phyloP scores from a whole-genome alignment of 2,113 vertebrate genomes.

The Oncorhynchus keta region DNA sequence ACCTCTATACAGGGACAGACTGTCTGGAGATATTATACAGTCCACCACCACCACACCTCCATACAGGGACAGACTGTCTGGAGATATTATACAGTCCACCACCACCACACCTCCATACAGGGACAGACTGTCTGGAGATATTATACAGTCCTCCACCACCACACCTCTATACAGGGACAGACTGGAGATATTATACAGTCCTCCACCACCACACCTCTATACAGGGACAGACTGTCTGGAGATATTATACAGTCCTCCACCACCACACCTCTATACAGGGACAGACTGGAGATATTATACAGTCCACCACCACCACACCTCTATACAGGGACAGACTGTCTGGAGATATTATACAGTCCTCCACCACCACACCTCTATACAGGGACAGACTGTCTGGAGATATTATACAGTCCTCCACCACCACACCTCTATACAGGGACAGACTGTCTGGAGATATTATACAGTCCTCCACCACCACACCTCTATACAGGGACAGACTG shows the following conservation, averaged over 20 bases:
- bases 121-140: not conserved
- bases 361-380: not conserved
- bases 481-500: not conserved
- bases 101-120: not conserved
- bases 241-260: not conserved
- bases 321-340: not conserved
- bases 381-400: not conserved
- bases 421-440: no score
- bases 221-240: not conserved
- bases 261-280: not conserved
- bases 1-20: not conserved
- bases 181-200: not conserved
- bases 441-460: not conserved
- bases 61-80: not conserved
- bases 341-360: not conserved
- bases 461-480: not conserved
- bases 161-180: not conserved
- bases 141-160: not conserved
- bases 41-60: not conserved
- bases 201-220: not conserved
- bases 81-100: not conserved
- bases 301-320: not conserved
- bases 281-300: not conserved
- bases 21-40: not conserved
- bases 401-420: not conserved